Evolutionary conservation across 2,888 invertebrate genomes (phyloP).

Genomic region (Ennomos erosarius): DNA sequence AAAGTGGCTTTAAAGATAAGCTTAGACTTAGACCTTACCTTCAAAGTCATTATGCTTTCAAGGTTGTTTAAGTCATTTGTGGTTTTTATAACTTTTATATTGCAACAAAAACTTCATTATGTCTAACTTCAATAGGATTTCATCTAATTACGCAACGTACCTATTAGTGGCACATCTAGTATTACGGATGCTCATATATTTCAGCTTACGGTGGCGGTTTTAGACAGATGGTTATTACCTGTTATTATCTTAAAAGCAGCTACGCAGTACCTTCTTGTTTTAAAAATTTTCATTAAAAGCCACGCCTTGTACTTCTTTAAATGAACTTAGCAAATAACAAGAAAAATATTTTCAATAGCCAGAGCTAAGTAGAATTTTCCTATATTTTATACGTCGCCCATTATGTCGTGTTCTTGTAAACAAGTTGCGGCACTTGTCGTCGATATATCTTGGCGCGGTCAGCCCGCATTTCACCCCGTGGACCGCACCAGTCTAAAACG

Average conservation of each 20-base stretch:
- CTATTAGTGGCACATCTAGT: too few relatives aligned
- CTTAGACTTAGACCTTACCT: too few relatives aligned
- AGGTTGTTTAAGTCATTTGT: constrained; percentile 20
- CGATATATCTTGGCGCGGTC: constrained; percentile 81
- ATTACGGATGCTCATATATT: too few relatives aligned
- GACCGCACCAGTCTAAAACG: constrained; percentile 4
- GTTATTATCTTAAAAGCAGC: too few relatives aligned
- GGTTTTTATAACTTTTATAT: constrained; percentile 19
- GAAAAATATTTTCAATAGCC: too few relatives aligned
- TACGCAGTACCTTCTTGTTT: too few relatives aligned
- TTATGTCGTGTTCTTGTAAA: constrained; percentile 81
- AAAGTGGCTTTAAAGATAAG: too few relatives aligned
- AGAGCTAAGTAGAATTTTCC: constrained; percentile 43
- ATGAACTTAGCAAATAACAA: too few relatives aligned
- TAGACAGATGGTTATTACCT: too few relatives aligned
- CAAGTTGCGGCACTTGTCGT: constrained; percentile 75
- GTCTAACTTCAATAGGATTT: not conserved
- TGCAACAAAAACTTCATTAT: constrained; percentile 8
- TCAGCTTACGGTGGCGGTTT: too few relatives aligned
- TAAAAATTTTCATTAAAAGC: too few relatives aligned
- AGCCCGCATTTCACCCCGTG: constrained; percentile 27
- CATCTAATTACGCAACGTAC: not conserved
- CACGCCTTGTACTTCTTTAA: too few relatives aligned
- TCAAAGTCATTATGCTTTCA: constrained; percentile 5
- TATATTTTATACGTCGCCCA: constrained; percentile 68